Base-by-base conservation (phyloP, 1,140 invertebrate genomes). In the Arion vulgaris region DNA sequence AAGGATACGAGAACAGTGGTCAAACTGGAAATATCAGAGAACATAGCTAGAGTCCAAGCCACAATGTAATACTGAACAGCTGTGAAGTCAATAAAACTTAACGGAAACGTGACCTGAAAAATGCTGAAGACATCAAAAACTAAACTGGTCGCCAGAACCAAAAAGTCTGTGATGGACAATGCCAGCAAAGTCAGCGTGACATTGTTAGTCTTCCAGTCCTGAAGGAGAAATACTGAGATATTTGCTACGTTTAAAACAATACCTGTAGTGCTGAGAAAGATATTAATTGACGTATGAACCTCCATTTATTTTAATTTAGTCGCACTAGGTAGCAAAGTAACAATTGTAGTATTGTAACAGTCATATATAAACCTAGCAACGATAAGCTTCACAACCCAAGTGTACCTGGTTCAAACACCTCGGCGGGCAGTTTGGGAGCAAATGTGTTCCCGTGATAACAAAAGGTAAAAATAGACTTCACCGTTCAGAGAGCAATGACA, bases 201-300 rank as follows among this genome's bases (percentile, higher is more conserved):
- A n/a, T 57, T 57, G 53, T 57, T 57, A n/a, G 53, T 57, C 26
- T n/a, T 57, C 53, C 53, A 57, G 53, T 57, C 53, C 53, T 57
- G 53, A 19, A 57, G 53, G 2, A 57, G 53, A 19, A 57, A 57
- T 57, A 57, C 53, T 57, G 53, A 15, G 2, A 57, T 57, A n/a
- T 57, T 57, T 9, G 53, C 53, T 1, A 57, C 17, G 53, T 57
- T 57, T n/a, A 57, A 57, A 23, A 57, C 53, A 5, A n/a, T 4
- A 2, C 53, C 53, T 57, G 53, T 57, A 5, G 26, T 4, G 23
- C 53, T 57, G 53, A 57, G 15, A 57, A 57, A 57, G 15, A n/a
- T 11, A 23, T 57, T 57, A n/a, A 57, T 57, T 4, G 26, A 4
- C 4, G 53, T 57, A 23, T 15, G 9, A 57, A 19, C 9, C 26